Evolutionary conservation across 2,888 invertebrate species (phyloP), one percentile per base, ranked within the genome.

Genomic region (Eupelmus urozonus): DNA sequence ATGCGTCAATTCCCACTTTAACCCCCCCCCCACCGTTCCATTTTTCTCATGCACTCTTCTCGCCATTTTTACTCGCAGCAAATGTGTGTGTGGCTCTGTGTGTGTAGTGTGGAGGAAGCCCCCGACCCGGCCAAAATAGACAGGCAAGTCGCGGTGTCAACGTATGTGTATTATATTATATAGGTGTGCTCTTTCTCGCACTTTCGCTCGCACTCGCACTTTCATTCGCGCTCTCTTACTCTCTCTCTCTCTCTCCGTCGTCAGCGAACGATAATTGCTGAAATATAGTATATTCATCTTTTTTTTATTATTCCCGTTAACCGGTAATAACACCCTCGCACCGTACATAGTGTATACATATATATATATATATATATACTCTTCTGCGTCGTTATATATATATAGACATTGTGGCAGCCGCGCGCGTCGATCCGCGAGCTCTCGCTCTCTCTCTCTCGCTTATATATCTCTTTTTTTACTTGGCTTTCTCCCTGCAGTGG

Each of bases 101-200:
- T 72, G 67, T 23, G 59, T 72, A 59, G 69, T 74, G 69, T 65
- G 49, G 78, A 82, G 82, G 83, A 83, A 83, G 83, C 82, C 82
- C 80, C 80, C 80, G 82, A 81, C 81, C 79, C n/a, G n/a, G 74
- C 81, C 79, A 78, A n/a, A n/a, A 76, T 73, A 78, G 76, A 80
- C n/a, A n/a, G 79, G 80, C 57, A 27, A 82, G 80, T 79, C 81
- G 82, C 65, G 81, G 81, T 82, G 79, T 81, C 62, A 82, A 83
- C 80, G 72, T 82, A 62, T 55, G 29, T 63, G 42, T 69, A 18
- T n/a, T 40, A 9, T 51, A n/a, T 18, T 60, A 29, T 29, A n/a
- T n/a, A n/a, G n/a, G n/a, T 42, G 25, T 59, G 80, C 77, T 79
- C 51, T 75, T 76, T 79, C 76, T 82, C 81, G 80, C 69, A 75